Percentiles rank a stretch among this genome's conserved stretches.
These are phyloP conservation scores for Hemicentrotus pulcherrimus DNA, from an alignment of 35 echinoderm and acorn worm species.

Conservation along the genomic window DNA sequence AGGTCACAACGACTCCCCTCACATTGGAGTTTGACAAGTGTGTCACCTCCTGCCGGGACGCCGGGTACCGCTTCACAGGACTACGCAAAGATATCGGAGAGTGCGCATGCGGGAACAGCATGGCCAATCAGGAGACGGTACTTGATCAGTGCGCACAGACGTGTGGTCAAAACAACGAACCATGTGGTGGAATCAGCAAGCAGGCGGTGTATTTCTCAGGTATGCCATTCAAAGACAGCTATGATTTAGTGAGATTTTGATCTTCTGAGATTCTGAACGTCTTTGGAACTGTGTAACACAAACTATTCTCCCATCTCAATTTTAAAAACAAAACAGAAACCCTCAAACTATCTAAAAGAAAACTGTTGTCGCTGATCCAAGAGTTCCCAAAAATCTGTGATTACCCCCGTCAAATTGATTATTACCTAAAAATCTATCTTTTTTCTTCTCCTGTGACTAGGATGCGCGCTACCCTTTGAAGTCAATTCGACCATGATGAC, in stretches of 20 bases:
- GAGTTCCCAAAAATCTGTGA: no score
- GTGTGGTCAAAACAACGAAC: constrained; percentile 60
- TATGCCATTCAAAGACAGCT: background rate
- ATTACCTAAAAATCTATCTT: background rate
- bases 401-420: no score
- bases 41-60: constrained; percentile 35
- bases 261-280: background rate
- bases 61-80: constrained; percentile 60
- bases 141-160: constrained; percentile 33
- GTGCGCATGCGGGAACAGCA: constrained; percentile 64
- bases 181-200: constrained; percentile 56
- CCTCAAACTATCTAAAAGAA: no score
- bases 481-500: constrained; percentile 58
- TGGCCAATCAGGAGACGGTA: constrained; percentile 23
- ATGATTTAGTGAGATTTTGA: background rate
- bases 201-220: constrained; percentile 75
- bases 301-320: background rate
- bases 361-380: no score
- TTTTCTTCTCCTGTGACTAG: background rate
- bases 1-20: constrained; percentile 41
- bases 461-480: constrained; percentile 58
- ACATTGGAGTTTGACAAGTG: constrained; percentile 56
- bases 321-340: no score
- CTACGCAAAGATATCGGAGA: constrained; percentile 6
- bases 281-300: background rate